Base-by-base conservation (phyloP, 2,113 vertebrate species). In the Callipepla squamata region DNA sequence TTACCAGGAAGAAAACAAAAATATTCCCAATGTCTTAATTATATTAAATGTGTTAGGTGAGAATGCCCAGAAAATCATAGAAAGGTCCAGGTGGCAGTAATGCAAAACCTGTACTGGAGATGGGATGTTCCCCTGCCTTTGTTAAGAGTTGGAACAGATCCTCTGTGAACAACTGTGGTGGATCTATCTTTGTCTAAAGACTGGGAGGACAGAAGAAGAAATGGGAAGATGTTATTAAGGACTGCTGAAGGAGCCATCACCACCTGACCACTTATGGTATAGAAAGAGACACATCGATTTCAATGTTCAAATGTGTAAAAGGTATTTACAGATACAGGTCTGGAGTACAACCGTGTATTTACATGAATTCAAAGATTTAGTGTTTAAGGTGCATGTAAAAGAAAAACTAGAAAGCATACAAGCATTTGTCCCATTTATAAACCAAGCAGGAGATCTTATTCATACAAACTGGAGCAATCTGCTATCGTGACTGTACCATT, bases 21-120 rank as follows among this genome's bases (percentile, higher is more conserved):
- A 1, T 22, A 2, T 51, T 83, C 61, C 9, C 7, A 2, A 3
- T 11, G 3, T 55, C n/a, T 82, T 8, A 55, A 40, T 26, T 5
- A 21, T 6, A 2, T 22, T 12, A 36, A 83, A 67, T 0, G 1
- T 0, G 0, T 66, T 11, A 9, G 6, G 7, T 57, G 45, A 38
- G 50, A 89, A 80, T 23, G 9, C 28, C 30, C 11, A 47, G 40
- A 70, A 70, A 79, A 57, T 4, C 30, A 16, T 0, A 21, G 7
- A 19, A 47, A 62, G 2, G 26, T 6, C 0, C 6, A 55, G 34
- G n/a, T 6, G 13, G 8, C 34, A 11, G 11, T 13, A 65, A 28
- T 20, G 23, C 1, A 59, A 85, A 88, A 67, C 3, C 6, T 55
- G 57, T 63, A 45, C 34, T 8, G 36, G 18, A 50, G 42, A 40